Evolutionary conservation across 2,888 invertebrate genomes (phyloP).

Genomic region (Spilarctia lutea): DNA sequence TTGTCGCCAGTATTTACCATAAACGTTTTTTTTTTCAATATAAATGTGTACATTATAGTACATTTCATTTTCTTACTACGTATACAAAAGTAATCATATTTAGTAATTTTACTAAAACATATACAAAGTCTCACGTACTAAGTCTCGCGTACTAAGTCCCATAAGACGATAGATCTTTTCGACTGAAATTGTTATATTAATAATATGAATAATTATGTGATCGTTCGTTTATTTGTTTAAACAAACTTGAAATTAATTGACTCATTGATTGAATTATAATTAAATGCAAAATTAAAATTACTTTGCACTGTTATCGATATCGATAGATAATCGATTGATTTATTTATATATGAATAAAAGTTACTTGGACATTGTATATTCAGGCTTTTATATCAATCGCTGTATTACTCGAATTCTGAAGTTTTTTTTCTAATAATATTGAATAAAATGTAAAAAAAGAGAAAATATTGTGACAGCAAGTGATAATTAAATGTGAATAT

Average conservation of each 20-base stretch:
- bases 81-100: not conserved
- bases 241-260: constrained; percentile 25
- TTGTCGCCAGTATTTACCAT: not conserved
- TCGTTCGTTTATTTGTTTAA: constrained; percentile 5
- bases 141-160: not conserved
- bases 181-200: constrained; percentile 30
- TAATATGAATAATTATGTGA: constrained; percentile 15
- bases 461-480: not conserved
- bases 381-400: not conserved
- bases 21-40: not conserved
- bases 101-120: constrained; percentile 1
- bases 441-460: not conserved
- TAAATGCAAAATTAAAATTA: constrained; percentile 14
- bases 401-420: not conserved
- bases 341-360: not conserved
- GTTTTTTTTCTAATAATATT: not conserved
- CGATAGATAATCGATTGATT: constrained; percentile 21
- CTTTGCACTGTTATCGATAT: constrained; percentile 50
- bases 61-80: not conserved
- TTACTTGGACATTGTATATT: not conserved
- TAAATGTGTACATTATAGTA: not conserved
- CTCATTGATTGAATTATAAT: constrained; percentile 35
- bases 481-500: not conserved
- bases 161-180: constrained; percentile 19
- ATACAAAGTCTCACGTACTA: constrained; percentile 19